Base-by-base conservation (phyloP, 2,797 vertebrate genomes). In the Manis pentadactyla region DNA sequence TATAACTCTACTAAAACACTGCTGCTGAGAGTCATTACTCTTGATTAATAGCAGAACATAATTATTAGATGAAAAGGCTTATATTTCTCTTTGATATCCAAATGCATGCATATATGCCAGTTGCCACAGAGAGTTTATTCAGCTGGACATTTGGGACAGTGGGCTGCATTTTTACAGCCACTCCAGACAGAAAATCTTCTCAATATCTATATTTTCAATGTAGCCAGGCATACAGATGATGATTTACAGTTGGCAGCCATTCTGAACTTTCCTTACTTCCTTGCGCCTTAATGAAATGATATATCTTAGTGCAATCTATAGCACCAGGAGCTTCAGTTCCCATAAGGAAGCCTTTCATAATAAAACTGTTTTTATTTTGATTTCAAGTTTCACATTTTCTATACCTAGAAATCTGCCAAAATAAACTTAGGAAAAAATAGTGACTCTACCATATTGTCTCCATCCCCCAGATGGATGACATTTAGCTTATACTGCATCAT, bases 81-180 rank as follows among this genome's bases (percentile, higher is more conserved):
- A 1, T 83, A 66, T 96, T 95, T 97, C 31, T 94, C 42, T 92
- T 95, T 93, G 63, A 95, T 97, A 95, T 95, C 82, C 89, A 73
- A 90, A 42, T 77, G 25, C 18, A 74, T 46, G 31, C 7, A 66
- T n/a, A 53, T 83, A 85, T 77, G 39, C 31, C 55, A n/a, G 5
- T 94, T 83, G 69, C 46, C 46, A 83, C 4, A 39, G 55, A 88
- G 31, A 83, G 46, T 93, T 95, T 90, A 89, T 93, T 97, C 69
- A 73, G 64, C n/a, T 93, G 83, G 86, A 66, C 31, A 53, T 81
- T 79, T 87, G n/a, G 69, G 64, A 86, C 37, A 85, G 21, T 12
- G 4, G 19, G 5, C 1, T 78, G 25, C 42, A 87, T 74, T 95
- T 97, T 96, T 94, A 93, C 15, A 93, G 69, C 64, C 75, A 12